These are phyloP conservation scores for Chirona hameri DNA, from an alignment of 2,888 invertebrate species.

Conservation along the genomic window DNA sequence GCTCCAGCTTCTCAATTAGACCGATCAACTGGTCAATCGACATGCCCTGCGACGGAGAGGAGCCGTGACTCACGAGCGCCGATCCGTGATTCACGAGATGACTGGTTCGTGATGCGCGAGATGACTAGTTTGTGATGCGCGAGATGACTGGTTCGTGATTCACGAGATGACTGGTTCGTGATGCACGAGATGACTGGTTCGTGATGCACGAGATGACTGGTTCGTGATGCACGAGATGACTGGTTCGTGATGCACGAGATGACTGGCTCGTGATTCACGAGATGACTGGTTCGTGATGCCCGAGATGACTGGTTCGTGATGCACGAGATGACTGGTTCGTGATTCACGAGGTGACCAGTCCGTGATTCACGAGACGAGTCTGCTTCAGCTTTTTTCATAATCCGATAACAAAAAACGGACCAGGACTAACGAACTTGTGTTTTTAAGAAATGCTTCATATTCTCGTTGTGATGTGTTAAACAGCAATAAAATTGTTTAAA, in stretches of 20 bases:
- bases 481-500: too few relatives aligned
- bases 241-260: background rate
- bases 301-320: background rate
- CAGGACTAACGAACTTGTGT: too few relatives aligned
- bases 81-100: background rate
- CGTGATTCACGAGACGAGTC: background rate
- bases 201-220: background rate
- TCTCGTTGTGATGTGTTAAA: too few relatives aligned
- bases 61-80: background rate
- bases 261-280: too few relatives aligned
- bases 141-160: too few relatives aligned
- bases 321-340: background rate
- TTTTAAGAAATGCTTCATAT: too few relatives aligned
- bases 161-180: too few relatives aligned
- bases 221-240: background rate
- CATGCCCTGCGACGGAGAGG: background rate
- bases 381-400: too few relatives aligned
- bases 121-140: background rate
- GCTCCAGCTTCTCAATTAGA: background rate
- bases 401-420: too few relatives aligned
- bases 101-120: background rate
- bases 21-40: constrained; percentile 12
- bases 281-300: too few relatives aligned
- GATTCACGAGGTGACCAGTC: background rate
- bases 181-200: too few relatives aligned